Conservation (phyloP, 2,888 invertebrate species). For the Tribolium freemani region DNA sequence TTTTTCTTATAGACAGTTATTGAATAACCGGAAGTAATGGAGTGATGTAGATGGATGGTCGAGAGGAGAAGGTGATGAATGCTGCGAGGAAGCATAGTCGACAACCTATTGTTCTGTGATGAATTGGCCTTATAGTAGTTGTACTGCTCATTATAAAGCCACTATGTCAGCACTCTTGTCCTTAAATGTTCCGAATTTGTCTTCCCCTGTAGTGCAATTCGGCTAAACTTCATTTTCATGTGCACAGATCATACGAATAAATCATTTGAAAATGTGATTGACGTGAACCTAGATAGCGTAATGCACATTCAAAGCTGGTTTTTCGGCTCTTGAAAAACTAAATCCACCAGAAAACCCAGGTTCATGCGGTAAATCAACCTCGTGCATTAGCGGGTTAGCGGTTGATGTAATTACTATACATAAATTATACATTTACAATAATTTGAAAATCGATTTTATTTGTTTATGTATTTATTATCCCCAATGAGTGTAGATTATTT, state of each 20-base stretch:
- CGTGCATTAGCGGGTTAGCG: not conserved
- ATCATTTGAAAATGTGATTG: not conserved
- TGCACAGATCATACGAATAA: not conserved
- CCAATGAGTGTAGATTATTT: too few relatives aligned
- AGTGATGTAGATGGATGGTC: constrained; percentile 48
- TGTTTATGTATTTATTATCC: too few relatives aligned
- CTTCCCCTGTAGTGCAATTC: not conserved
- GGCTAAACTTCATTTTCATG: not conserved
- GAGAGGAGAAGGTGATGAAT: constrained; percentile 48
- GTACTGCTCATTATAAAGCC: constrained; percentile 32
- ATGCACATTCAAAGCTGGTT: constrained; percentile 8
- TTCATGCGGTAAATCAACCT: not conserved
- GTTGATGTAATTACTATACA: too few relatives aligned
- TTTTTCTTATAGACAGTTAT: constrained; percentile 43
- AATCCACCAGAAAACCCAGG: constrained; percentile 6
- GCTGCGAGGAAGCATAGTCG: constrained; percentile 42
- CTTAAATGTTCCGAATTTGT: constrained; percentile 5
- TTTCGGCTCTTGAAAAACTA: constrained; percentile 5
- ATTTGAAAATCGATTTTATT: too few relatives aligned
- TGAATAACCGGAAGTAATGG: constrained; percentile 50
- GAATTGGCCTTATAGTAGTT: constrained; percentile 46
- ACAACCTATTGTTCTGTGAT: constrained; percentile 51
- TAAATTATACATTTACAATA: too few relatives aligned
- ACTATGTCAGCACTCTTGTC: constrained; percentile 26
- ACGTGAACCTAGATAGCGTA: constrained; percentile 13